Conservation (phyloP, 2,888 invertebrate genomes). For the Cryptus armator region DNA sequence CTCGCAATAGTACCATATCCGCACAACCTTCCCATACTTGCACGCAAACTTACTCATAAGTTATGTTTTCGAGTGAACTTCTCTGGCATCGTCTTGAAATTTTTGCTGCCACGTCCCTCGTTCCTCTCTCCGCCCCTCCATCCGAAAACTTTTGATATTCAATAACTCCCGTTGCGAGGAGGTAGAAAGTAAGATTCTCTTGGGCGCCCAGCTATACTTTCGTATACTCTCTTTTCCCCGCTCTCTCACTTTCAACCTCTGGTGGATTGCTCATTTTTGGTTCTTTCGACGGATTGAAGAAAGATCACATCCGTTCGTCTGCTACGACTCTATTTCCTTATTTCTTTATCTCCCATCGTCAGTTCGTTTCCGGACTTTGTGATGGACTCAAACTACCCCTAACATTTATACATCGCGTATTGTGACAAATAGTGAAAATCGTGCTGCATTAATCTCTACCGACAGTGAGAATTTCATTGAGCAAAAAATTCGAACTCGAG, state of each 20-base stretch:
- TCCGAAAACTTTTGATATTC: slow-evolving; percentile 82
- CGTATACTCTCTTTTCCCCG: not conserved
- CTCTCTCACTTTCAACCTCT: slow-evolving; percentile 11
- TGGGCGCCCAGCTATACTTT: slow-evolving; percentile 15
- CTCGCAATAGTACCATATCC: slow-evolving; percentile 50
- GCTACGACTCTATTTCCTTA: not conserved
- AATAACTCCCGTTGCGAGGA: slow-evolving; percentile 78
- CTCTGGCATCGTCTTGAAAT: slow-evolving; percentile 80
- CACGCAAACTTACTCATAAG: slow-evolving; percentile 81
- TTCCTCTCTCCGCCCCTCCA: slow-evolving; percentile 3
- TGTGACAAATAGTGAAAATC: slow-evolving; percentile 35
- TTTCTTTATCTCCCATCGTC: slow-evolving; percentile 16
- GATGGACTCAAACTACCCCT: slow-evolving; percentile 35
- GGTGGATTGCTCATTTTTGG: slow-evolving; percentile 72
- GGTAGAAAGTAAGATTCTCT: slow-evolving; percentile 26
- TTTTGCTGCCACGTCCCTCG: slow-evolving; percentile 39
- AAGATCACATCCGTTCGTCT: slow-evolving; percentile 68
- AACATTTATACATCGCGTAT: slow-evolving; percentile 50
- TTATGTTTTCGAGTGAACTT: slow-evolving; percentile 83
- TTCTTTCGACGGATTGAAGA: slow-evolving; percentile 71
- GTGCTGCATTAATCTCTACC: slow-evolving; percentile 67
- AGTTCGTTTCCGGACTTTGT: slow-evolving; percentile 20
- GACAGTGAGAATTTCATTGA: not conserved
- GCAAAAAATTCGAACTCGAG: not conserved
- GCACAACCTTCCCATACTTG: slow-evolving; percentile 50